Evolutionary conservation across 2,888 invertebrate species (phyloP), one percentile per base, ranked within the genome.

Genomic region (Caenorhabditis imperialis): DNA sequence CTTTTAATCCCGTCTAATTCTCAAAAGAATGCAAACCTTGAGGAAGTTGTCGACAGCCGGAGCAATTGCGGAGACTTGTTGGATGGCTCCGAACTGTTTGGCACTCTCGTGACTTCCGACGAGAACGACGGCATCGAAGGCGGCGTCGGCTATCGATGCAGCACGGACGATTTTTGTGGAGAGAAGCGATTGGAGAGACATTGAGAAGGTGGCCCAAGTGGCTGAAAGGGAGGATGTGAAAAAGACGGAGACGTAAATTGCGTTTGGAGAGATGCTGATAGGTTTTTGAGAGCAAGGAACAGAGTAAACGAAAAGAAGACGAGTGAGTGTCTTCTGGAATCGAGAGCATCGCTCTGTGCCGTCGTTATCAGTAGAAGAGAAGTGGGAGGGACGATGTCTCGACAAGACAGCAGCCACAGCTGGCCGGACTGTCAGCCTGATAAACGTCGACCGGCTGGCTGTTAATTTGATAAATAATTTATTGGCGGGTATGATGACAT

Each of bases 61-160:
- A 7, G 60, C 76, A 16, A 82, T 58, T 12, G 60, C 38, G 14
- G 79, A 77, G 44, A 81, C 76, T 20, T 53, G 58, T n/a, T 63
- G 51, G 37, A 65, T 53, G 5, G 71, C 33, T 25, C 47, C 40
- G 22, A 82, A 51, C 30, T 78, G 77, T 33, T 77, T 71, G 33
- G 73, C 69, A 22, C 33, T 58, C 7, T 70, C 75, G 5, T 75
- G 70, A 53, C 82, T 76, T 35, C 81, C 76, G 37, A 86, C 81
- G 37, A 86, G 69, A 42, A 86, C 75, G 22, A 86, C 81, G n/a
- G 78, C 84, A 44, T 86, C 86, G 65, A 75, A 85, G 20, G 80
- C 73, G 12, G 77, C 27, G 38, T 85, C 84, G 18, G 78, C 65
- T 35, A 82, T 72, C 20, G 78, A 75, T 10, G 73, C 60, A 5